phyloP scores from a whole-genome alignment of 2,888 invertebrate genomes.

The Machimus atricapillus region DNA sequence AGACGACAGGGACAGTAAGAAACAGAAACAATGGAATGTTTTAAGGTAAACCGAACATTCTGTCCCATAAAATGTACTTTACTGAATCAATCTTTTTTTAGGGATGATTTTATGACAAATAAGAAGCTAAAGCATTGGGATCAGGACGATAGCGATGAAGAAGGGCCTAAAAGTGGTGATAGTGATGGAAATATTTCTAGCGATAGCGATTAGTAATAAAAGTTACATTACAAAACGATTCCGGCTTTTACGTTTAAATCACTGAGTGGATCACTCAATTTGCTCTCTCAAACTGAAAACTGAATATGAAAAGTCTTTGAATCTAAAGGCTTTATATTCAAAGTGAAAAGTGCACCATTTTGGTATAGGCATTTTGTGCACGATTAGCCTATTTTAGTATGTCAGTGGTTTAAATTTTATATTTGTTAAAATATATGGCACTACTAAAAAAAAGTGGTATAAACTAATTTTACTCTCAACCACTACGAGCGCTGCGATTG shows the following conservation, averaged over 20 bases:
- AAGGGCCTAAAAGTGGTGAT: neutral
- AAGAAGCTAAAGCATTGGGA: slow-evolving; percentile 93
- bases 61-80: neutral
- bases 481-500: neutral
- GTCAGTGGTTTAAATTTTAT: too few relatives aligned
- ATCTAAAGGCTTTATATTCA: too few relatives aligned
- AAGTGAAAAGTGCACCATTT: too few relatives aligned
- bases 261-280: too few relatives aligned
- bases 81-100: slow-evolving; percentile 50
- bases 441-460: neutral
- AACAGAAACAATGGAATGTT: slow-evolving; percentile 68
- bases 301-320: too few relatives aligned
- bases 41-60: slow-evolving; percentile 60
- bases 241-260: too few relatives aligned
- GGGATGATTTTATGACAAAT: slow-evolving; percentile 90
- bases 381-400: too few relatives aligned
- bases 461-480: neutral
- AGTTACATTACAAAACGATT: neutral
- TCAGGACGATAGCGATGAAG: slow-evolving; percentile 65
- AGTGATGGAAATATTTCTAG: neutral
- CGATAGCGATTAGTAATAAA: neutral
- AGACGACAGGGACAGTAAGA: slow-evolving; percentile 49
- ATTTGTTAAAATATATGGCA: neutral
- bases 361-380: too few relatives aligned
- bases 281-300: too few relatives aligned